Evolutionary conservation across 92 coral and sea anemone genomes (phyloP).

Genomic region (Epizoanthus stellaris): DNA sequence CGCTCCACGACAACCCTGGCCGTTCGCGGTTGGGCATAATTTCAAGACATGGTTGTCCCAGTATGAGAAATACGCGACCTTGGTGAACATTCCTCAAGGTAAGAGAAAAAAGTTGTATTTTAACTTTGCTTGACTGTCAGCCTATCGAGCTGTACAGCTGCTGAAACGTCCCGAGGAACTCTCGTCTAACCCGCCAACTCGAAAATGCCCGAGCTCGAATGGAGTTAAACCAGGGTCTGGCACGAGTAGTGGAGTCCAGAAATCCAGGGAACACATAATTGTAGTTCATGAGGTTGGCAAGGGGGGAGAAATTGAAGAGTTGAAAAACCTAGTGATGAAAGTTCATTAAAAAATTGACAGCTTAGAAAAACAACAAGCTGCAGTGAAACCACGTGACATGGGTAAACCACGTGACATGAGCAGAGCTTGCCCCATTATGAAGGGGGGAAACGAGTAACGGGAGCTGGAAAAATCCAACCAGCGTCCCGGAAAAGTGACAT

Average conservation of each 20-base stretch:
- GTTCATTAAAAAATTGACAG: no score
- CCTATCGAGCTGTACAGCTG: slow-evolving; percentile 61
- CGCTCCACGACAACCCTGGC: slow-evolving; percentile 25
- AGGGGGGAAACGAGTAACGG: no score
- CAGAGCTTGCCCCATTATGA: no score
- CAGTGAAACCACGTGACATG: no score
- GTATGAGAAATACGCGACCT: slow-evolving; percentile 49
- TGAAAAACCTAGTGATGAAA: no score
- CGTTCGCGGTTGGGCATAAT: slow-evolving; percentile 47
- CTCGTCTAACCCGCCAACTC: neutral
- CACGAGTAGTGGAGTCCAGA: no score
- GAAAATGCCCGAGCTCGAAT: neutral
- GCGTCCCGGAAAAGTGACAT: slow-evolving; percentile 16
- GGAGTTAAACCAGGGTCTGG: no score
- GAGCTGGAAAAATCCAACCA: slow-evolving; percentile 46
- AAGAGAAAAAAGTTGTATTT: slow-evolving; percentile 29
- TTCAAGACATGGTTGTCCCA: slow-evolving; percentile 65
- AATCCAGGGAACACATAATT: no score
- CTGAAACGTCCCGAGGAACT: slow-evolving; percentile 42
- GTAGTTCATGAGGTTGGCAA: no score
- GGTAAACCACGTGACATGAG: neutral
- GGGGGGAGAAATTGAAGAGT: no score
- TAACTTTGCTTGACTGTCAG: slow-evolving; percentile 53
- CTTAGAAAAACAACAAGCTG: no score
- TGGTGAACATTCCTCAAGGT: slow-evolving; percentile 26